Base-by-base conservation (phyloP, 2,888 invertebrate genomes). In the Ornithoptera alexandrae region DNA sequence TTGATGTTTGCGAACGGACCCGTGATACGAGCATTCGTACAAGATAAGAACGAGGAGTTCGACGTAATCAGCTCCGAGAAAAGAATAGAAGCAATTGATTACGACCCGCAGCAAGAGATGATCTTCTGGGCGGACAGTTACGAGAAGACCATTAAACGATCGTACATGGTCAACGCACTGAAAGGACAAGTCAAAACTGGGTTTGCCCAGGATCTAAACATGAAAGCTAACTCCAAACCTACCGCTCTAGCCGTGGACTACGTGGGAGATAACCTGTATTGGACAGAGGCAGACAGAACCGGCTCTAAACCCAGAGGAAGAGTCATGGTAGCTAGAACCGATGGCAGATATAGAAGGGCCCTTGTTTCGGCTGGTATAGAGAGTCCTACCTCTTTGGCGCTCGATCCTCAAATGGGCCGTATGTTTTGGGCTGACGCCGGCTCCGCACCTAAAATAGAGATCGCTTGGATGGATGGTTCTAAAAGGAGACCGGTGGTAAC, bases 401-500 rank as follows among this genome's bases (percentile, higher is more conserved):
- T 98, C 0, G 98, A 98, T 90, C 97, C 97, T 0, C 95, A 96
- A 76, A 85, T 95, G 72, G 98, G 98, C 1, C 93, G 95, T 74
- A 95, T 99, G 94, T 97, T 97, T 88, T 99, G 99, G 98, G 95
- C 98, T 0, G 98, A 99, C 85, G 96, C 97, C 0, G 98, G 98
- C 7, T 95, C 96, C 0, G 95, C 95, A 4, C 97, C 98, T 0
- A 99, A 98, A 87, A 98, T 99, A 72, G 99, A 99, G 85, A 95
- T 96, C 5, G 95, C 98, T 2, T 99, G 98, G 98, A 97, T 99
- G 98, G 99, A 98, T 81, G 99, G 99, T 0, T 96, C 96, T 0
- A 96, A 97, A 83, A 94, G 98, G 2, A 93, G 96, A 67, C 95
- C 96, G 0, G 85, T 99, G 3, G 95, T 98, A 10, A 95, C 96